Evolutionary conservation across 92 coral and sea anemone species (phyloP).

Genomic region (Plumapathes pennacea): DNA sequence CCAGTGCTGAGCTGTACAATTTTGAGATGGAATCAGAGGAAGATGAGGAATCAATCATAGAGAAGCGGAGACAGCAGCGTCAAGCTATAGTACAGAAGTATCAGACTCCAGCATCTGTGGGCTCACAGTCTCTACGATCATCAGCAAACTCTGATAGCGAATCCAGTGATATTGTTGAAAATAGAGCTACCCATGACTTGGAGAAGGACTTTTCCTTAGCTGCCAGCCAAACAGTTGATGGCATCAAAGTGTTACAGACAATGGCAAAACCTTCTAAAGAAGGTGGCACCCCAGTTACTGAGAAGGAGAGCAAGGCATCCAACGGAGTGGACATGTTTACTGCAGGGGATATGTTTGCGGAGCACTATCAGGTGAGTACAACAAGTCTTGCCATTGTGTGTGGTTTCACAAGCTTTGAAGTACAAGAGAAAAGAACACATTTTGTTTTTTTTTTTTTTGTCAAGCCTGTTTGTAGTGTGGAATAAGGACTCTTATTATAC

Average conservation of each 20-base stretch:
- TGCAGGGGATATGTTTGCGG: conserved; percentile 91
- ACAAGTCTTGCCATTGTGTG: not conserved
- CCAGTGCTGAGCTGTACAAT: conserved; percentile 84
- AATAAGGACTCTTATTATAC: too few relatives aligned
- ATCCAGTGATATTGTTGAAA: conserved; percentile 71
- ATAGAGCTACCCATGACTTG: conserved; percentile 71
- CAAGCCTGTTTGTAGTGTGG: too few relatives aligned
- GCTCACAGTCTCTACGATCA: conserved; percentile 63
- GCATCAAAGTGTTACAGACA: too few relatives aligned
- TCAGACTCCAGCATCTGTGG: conserved; percentile 61
- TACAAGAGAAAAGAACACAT: not conserved
- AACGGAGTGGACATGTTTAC: conserved; percentile 90
- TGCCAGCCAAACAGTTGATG: conserved; percentile 12
- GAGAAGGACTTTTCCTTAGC: conserved; percentile 62
- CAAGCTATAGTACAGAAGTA: conserved; percentile 85
- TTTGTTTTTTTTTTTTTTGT: too few relatives aligned
- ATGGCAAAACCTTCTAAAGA: conserved; percentile 1
- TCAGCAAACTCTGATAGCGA: conserved; percentile 68
- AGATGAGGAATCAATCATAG: conserved; percentile 88
- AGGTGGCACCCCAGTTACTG: conserved; percentile 9
- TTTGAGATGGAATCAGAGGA: conserved; percentile 92
- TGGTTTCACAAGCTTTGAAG: not conserved
- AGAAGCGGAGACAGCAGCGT: conserved; percentile 74
- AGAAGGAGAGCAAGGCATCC: conserved; percentile 17
- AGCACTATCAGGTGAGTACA: conserved; percentile 73